A percentile compares a stretch with the other conserved stretches of the same genome.
phyloP scores from a whole-genome alignment of 2,888 invertebrate genomes.

The Troglohyphantes excavatus region DNA sequence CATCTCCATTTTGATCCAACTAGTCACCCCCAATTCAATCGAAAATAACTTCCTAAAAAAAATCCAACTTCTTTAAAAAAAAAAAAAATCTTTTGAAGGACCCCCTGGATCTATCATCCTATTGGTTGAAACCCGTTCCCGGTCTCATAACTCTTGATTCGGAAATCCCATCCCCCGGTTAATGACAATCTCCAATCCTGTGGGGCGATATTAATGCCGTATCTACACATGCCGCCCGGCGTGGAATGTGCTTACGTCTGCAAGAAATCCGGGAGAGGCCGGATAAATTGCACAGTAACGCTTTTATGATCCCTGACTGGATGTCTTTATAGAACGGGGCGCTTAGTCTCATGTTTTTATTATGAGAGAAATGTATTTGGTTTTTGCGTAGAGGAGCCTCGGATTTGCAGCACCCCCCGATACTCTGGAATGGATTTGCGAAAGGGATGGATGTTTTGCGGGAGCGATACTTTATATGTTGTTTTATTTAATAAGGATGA shows the following conservation, averaged over 20 bases:
- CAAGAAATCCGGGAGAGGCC: conserved; percentile 31
- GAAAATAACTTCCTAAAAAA: too few relatives aligned
- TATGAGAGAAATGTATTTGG: conserved; percentile 14
- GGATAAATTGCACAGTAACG: conserved; percentile 48
- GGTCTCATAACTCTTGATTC: conserved; percentile 34
- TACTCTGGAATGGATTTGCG: not conserved
- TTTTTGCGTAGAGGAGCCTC: too few relatives aligned
- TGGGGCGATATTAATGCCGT: conserved; percentile 55
- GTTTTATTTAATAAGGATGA: too few relatives aligned
- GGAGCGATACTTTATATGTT: too few relatives aligned
- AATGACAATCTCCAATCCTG: conserved; percentile 52
- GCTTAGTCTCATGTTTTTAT: conserved; percentile 3
- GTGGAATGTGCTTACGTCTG: conserved; percentile 5
- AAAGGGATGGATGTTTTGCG: not conserved
- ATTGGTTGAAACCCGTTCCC: conserved; percentile 27
- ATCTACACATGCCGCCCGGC: conserved; percentile 26
- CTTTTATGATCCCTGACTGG: conserved; percentile 35
- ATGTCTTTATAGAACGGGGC: not conserved
- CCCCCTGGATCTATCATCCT: too few relatives aligned
- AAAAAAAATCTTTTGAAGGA: too few relatives aligned
- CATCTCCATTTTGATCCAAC: too few relatives aligned
- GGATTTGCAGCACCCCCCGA: too few relatives aligned
- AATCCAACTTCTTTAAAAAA: too few relatives aligned
- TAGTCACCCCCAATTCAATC: too few relatives aligned
- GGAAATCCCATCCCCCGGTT: conserved; percentile 40